A percentile compares a stretch with the other conserved stretches of the same genome.
Evolutionary conservation across 2,888 invertebrate genomes (phyloP).

Genomic region (Ormyrus rosae): DNA sequence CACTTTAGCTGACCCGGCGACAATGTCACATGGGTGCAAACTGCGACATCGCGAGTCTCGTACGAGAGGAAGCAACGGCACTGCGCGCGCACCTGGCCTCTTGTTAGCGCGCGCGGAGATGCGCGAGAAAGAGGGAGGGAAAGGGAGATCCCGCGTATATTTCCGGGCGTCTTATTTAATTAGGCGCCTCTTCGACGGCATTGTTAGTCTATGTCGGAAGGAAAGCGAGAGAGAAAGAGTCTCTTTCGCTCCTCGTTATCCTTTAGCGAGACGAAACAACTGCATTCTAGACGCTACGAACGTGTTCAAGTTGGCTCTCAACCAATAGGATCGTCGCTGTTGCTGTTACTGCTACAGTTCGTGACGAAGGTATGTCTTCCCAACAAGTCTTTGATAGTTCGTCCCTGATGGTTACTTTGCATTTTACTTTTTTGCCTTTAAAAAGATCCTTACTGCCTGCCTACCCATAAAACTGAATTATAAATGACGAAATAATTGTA

Average conservation of each 20-base stretch:
- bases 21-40: conserved; percentile 56
- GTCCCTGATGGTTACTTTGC: not conserved
- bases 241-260: conserved; percentile 48
- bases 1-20: conserved; percentile 66
- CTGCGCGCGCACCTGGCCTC: conserved; percentile 51
- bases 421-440: too few relatives aligned
- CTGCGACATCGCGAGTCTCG: conserved; percentile 39
- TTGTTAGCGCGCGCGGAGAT: conserved; percentile 66
- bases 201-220: conserved; percentile 69
- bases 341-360: not conserved
- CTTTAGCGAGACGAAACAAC: conserved; percentile 41
- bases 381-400: conserved; percentile 21
- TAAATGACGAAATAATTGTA: too few relatives aligned
- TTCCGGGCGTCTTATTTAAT: conserved; percentile 74
- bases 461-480: too few relatives aligned
- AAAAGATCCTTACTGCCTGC: too few relatives aligned
- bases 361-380: conserved; percentile 13
- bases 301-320: conserved; percentile 70
- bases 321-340: conserved; percentile 61
- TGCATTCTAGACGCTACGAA: conserved; percentile 56
- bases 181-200: conserved; percentile 71
- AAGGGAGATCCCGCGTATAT: conserved; percentile 58
- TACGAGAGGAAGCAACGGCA: conserved; percentile 26
- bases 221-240: conserved; percentile 46
- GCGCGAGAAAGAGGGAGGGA: not conserved